Conservation (phyloP, 2,113 vertebrate genomes). For the Pampusana beccarii region DNA sequence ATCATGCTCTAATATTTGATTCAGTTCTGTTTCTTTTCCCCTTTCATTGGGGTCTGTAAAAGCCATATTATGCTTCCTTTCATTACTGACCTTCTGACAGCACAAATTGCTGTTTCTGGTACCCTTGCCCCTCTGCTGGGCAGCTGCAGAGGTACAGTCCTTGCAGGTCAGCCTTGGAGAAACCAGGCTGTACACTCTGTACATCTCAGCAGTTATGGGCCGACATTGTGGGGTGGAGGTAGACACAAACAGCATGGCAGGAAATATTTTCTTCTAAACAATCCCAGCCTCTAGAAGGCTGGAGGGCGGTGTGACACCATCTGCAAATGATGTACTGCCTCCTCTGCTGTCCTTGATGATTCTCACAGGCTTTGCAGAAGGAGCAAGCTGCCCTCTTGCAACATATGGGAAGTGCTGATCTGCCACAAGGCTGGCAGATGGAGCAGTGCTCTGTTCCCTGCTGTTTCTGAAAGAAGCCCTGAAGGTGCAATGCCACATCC, state of each 20-base stretch:
- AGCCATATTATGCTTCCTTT: not conserved
- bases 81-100: not conserved
- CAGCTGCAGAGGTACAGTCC: not conserved
- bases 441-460: not conserved
- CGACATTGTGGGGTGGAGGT: not conserved
- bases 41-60: not conserved
- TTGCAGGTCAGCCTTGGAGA: not conserved
- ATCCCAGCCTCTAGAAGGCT: not conserved
- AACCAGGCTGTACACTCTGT: not conserved
- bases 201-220: not conserved
- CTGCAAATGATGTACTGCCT: not conserved
- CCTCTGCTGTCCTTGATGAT: slow-evolving; percentile 7
- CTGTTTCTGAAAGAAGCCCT: not conserved
- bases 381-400: not conserved
- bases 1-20: not conserved
- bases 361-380: not conserved
- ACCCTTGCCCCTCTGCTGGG: not conserved
- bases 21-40: not conserved
- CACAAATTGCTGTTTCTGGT: not conserved
- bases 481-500: not conserved
- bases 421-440: slow-evolving; percentile 36
- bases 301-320: not conserved
- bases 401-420: not conserved
- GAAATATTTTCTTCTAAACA: not conserved
- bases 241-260: not conserved